These are phyloP conservation scores for Nylanderia fulva DNA, from an alignment of 1,140 invertebrate species.

Conservation along the genomic window DNA sequence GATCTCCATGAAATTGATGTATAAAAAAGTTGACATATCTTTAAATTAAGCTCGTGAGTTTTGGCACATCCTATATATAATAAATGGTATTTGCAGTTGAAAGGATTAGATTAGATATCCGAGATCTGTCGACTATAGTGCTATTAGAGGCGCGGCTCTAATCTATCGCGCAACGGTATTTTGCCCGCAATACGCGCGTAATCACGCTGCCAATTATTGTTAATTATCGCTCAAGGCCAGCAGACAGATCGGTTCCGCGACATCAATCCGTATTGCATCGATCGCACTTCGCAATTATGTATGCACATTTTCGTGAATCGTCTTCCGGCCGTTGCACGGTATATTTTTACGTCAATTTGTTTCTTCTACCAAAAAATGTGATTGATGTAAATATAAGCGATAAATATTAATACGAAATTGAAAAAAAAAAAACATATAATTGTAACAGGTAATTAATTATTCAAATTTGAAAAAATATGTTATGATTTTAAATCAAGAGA, in stretches of 20 bases:
- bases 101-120: constrained; percentile 37
- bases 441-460: no score
- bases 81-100: neutral
- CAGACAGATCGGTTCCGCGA: constrained; percentile 60
- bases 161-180: constrained; percentile 8
- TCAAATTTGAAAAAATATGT: no score
- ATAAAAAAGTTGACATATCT: neutral
- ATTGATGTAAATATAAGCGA: neutral
- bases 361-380: neutral
- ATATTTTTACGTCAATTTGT: neutral
- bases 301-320: neutral
- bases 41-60: neutral
- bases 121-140: constrained; percentile 34
- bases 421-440: no score
- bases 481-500: no score
- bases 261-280: neutral
- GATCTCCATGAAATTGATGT: neutral
- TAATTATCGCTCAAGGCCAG: constrained; percentile 66
- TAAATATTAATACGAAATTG: no score
- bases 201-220: constrained; percentile 70
- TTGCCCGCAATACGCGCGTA: constrained; percentile 27
- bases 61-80: neutral
- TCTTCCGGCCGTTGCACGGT: neutral
- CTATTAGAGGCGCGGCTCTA: constrained; percentile 39
- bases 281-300: neutral